phyloP scores from a whole-genome alignment of 2,113 vertebrate genomes.

The Anolis sagrei region DNA sequence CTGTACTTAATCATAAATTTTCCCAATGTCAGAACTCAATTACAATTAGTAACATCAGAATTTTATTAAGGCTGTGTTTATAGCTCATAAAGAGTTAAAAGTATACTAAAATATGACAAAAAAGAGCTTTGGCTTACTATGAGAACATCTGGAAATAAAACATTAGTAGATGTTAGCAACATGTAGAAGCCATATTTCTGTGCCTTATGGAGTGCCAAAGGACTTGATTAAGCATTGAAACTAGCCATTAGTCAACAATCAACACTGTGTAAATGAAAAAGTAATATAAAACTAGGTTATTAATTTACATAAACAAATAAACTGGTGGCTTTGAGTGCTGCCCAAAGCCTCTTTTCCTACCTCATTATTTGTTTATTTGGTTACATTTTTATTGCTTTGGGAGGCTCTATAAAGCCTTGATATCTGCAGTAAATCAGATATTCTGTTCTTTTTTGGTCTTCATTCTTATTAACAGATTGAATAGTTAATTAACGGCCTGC shows the following conservation, averaged over 20 bases:
- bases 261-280: constrained; percentile 12
- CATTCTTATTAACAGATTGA: not conserved
- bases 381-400: constrained; percentile 3
- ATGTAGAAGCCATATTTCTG: constrained; percentile 7
- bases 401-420: not conserved
- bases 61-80: constrained; percentile 18
- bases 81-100: constrained; percentile 10
- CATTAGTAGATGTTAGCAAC: constrained; percentile 3
- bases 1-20: not conserved
- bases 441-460: not conserved
- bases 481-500: not conserved
- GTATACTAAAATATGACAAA: constrained; percentile 17
- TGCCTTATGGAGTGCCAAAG: not conserved
- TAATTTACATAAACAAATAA: not conserved
- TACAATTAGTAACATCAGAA: constrained; percentile 3
- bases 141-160: constrained; percentile 18
- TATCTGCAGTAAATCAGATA: constrained; percentile 8
- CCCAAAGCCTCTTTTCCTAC: not conserved
- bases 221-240: constrained; percentile 9
- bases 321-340: not conserved
- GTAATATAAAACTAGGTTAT: not conserved
- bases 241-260: constrained; percentile 22
- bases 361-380: not conserved
- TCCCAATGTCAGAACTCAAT: not conserved
- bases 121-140: constrained; percentile 20